A percentile compares a stretch with the other conserved stretches of the same genome.
Evolutionary conservation across 2,797 vertebrate species (phyloP).

Genomic region (Eulemur albifrons): DNA sequence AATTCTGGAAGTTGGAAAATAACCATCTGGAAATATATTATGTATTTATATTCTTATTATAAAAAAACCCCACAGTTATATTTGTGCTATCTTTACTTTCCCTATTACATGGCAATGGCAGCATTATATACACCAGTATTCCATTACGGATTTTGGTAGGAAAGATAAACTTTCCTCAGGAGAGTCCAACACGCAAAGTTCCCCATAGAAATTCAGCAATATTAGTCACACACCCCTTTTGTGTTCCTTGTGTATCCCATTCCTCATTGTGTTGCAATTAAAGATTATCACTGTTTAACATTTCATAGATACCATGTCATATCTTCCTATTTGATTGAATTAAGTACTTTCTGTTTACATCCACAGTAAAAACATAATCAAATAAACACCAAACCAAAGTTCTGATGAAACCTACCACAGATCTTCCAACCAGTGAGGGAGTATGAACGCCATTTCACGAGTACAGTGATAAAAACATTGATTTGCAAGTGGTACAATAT

Average conservation of each 20-base stretch:
- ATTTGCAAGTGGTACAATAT: not conserved
- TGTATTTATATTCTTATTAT: not conserved
- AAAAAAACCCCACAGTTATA: not conserved
- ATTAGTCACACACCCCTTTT: not conserved
- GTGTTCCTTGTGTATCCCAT: not conserved
- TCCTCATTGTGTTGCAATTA: not conserved
- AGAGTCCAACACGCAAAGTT: not conserved
- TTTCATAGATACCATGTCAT: not conserved
- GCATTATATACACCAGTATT: not conserved
- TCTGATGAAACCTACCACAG: not conserved
- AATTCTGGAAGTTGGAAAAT: not conserved
- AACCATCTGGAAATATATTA: not conserved
- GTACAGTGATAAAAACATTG: not conserved
- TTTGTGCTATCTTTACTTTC: not conserved
- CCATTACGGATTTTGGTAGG: not conserved
- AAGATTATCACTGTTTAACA: not conserved
- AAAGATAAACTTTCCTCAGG: not conserved
- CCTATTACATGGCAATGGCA: not conserved
- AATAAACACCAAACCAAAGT: not conserved
- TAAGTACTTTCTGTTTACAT: not conserved
- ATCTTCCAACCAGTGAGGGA: not conserved
- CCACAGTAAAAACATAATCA: not conserved
- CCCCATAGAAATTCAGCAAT: not conserved
- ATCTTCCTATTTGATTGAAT: not conserved
- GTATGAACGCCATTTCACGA: not conserved